Evolutionary conservation across 2,888 invertebrate genomes (phyloP), one percentile per base, ranked within the genome.

Genomic region (Cheilosia soror): DNA sequence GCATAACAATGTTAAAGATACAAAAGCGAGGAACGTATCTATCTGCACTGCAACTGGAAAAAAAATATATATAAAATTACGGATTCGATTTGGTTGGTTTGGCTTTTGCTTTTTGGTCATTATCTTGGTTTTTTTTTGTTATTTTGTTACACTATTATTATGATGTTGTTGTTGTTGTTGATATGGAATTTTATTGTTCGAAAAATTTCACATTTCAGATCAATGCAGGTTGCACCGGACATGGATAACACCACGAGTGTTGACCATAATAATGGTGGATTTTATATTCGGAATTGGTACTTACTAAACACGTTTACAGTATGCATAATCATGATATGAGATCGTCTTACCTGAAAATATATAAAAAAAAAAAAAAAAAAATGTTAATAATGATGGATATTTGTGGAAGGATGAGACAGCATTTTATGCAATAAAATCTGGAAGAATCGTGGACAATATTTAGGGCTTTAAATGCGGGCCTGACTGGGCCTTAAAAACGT

Each of bases 11-110:
- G 63, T 68, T 62, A 31, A 33, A 71, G 29, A 82, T 49, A 78
- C 40, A 68, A 51, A 58, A 53, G 44, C 29, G 33, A 15, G 40
- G 51, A 27, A 13, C 27, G 5, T 25, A 47, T 29, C 37, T 37
- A 37, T 9, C 37, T 11, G 57, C 49, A 60, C 40, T 25, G 55
- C 13, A 62, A 37, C 7, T 27, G 13, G 11, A 25, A 9, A 11
- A 5, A 15, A 4, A n/a, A 44, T 1, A 49, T 15, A 60, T 53
- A 47, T 31, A 33, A 68, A 65, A 79, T 78, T 69, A 79, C 42
- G 63, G 44, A 75, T 80, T 76, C 75, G 80, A 75, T 76, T 80
- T 80, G 80, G 68, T 84, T 84, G 58, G 75, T 27, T 84, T 60
- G 66, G 40, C 57, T 58, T 68, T 60, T 15, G 15, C 51, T 2